Base-by-base conservation (phyloP, 1,140 invertebrate species). In the Drosophila ananassae region DNA sequence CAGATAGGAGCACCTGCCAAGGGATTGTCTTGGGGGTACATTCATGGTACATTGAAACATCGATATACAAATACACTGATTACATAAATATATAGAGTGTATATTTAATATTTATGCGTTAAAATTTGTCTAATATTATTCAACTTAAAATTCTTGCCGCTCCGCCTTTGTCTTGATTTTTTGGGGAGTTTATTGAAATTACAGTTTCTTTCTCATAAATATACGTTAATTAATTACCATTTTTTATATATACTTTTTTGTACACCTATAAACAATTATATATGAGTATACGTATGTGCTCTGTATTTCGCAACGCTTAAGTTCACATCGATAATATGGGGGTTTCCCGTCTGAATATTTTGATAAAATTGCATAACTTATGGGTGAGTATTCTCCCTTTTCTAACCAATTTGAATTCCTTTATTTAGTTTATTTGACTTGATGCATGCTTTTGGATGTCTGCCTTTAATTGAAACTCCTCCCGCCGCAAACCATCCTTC, bases 141-240 rank as follows among this genome's bases (percentile, higher is more conserved):
- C 79, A 74, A 80, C 63, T 73, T 84, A 84, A 74, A 71, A 63
- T 59, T 80, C 51, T 79, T 68, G 61, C 56, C 62, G 61, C 71
- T 53, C 53, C 53, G 62, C 77, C 74, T 41, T 34, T 24, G 12
- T 24, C 47, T 67, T n/a, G 2, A 37, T 12, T n/a, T 32, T 17
- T 53, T 21, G 13, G 48, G 58, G 51, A 48, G 74, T 91, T 91
- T 90, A 91, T 90, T 91, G 90, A 91, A 91, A 91, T 91, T 91
- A 91, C 90, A 91, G 90, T 91, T 91, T 91, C 90, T 91, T 85
- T 66, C 52, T 78, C 77, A 56, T 77, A 55, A 64, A 75, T 63
- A 59, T 75, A 79, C 46, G 58, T 68, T 73, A 82, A 79, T 87
- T 87, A 89, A 79, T 87, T 87, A 89, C 79, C 79, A 82, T 85